Base-by-base conservation (phyloP, 2,113 vertebrate genomes). In the Micromys minutus region DNA sequence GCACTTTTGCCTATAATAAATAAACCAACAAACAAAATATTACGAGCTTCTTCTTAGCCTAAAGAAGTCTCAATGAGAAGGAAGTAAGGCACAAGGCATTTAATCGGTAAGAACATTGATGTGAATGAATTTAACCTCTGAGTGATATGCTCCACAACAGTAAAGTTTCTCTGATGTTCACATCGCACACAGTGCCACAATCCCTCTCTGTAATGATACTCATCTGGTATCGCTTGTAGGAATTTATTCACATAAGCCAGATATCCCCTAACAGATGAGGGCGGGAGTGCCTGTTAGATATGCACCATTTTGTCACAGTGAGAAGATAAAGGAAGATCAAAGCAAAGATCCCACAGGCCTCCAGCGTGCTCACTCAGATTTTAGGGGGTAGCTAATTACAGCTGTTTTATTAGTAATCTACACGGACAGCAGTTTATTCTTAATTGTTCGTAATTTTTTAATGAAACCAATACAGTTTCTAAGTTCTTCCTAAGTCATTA, bases 151-250 rank as follows among this genome's bases (percentile, higher is more conserved):
- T 39, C 24, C 34, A 15, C 24, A 91, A 57, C 71, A 39, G 2
- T n/a, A 13, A 31, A 80, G 65, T 39, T 61, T 8, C 45, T 74
- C 45, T 45, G 59, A 15, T 84, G 45, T 17, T 88, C 10, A 50
- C 26, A 3, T 12, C 47, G 16, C 15, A 45, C 8, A 16, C 11
- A 81, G 45, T 0, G 0, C 2, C 16, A 22, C 52, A 50, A 34
- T 29, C 39, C 10, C 13, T 21, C 34, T 52, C 17, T 52, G 42
- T 26, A 19, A 1, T 52, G 57, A 26, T 42, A 52, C n/a, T 13
- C 26, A 26, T 34, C 57, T 55, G 26, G 8, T 16, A 36, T 42
- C 42, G 19, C 71, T 52, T 63, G 4, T 52, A 50, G 42, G 11
- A 87, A 47, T 61, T 3, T 61, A 50, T 21, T 45, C 0, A 47